phyloP scores from a whole-genome alignment of 2,888 invertebrate genomes.

The Caenorhabditis macrosperma region DNA sequence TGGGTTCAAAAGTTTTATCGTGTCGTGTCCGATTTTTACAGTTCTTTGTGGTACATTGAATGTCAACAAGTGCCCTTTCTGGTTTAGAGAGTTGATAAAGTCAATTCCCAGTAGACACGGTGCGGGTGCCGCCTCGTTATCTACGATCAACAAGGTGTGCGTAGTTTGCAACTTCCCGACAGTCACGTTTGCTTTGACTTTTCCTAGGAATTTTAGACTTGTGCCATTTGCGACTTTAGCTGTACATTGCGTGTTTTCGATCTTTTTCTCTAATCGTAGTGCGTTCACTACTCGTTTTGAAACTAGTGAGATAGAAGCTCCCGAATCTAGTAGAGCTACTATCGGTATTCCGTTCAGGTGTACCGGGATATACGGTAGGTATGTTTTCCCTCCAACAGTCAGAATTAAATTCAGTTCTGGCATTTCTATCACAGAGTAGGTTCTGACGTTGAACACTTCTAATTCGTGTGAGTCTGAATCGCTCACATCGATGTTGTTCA shows the following conservation, averaged over 20 bases:
- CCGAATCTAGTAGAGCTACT: conserved; percentile 26
- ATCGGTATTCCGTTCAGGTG: neutral
- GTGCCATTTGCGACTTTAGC: conserved; percentile 24
- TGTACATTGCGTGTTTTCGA: neutral
- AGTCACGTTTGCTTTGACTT: neutral
- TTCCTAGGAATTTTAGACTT: neutral
- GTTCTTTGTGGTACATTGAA: neutral
- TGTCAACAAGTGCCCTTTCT: conserved; percentile 1
- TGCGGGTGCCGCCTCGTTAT: conserved; percentile 22
- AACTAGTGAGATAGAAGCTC: conserved; percentile 13
- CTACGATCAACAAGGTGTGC: neutral
- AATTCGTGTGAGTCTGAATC: conserved; percentile 1
- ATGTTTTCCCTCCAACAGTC: neutral
- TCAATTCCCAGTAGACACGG: conserved; percentile 29
- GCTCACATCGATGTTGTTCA: conserved; percentile 6
- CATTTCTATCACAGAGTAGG: neutral
- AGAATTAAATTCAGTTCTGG: conserved; percentile 2
- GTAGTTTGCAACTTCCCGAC: conserved; percentile 1
- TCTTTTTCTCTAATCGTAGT: neutral
- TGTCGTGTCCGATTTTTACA: neutral
- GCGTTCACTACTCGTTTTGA: neutral
- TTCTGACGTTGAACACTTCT: conserved; percentile 5
- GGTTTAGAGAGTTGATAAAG: conserved; percentile 5
- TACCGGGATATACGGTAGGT: conserved; percentile 21
- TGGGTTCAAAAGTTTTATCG: neutral